Evolutionary conservation across 1,140 invertebrate genomes (phyloP).

Genomic region (Drosophila tristis): DNA sequence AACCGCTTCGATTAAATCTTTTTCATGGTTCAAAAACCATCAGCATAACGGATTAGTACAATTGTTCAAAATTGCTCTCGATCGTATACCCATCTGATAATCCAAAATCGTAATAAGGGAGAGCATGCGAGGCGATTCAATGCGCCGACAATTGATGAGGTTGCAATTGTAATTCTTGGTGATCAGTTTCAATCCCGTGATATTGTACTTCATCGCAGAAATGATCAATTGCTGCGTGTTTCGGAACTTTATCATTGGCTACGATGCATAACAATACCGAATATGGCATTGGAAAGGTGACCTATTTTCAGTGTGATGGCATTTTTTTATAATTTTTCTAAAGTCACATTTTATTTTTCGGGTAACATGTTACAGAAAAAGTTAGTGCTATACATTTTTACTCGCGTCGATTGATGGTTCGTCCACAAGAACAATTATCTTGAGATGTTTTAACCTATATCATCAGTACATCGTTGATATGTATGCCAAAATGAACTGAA

Average conservation of each 20-base stretch:
- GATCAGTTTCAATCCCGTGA: conserved; percentile 5
- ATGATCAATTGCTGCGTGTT: not conserved
- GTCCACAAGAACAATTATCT: not conserved
- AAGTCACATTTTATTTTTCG: not conserved
- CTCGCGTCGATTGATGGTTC: not conserved
- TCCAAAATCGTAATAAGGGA: not conserved
- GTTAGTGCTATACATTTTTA: not conserved
- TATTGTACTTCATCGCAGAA: conserved; percentile 1
- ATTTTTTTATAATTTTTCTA: conserved; percentile 3
- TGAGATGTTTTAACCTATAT: too few relatives aligned
- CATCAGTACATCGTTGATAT: too few relatives aligned
- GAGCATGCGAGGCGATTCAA: too few relatives aligned
- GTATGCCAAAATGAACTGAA: too few relatives aligned
- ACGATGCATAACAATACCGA: conserved; percentile 11
- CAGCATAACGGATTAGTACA: conserved; percentile 2
- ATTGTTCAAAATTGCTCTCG: not conserved
- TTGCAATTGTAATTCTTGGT: conserved; percentile 2
- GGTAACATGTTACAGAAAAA: not conserved
- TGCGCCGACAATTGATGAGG: not conserved
- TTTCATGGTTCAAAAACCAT: too few relatives aligned
- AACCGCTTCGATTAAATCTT: too few relatives aligned
- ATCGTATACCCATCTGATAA: not conserved
- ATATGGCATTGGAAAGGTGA: conserved; percentile 81
- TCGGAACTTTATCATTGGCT: not conserved
- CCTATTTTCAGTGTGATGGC: too few relatives aligned